Base-by-base conservation (phyloP, 2,113 vertebrate genomes). In the Saimiri boliviensis region DNA sequence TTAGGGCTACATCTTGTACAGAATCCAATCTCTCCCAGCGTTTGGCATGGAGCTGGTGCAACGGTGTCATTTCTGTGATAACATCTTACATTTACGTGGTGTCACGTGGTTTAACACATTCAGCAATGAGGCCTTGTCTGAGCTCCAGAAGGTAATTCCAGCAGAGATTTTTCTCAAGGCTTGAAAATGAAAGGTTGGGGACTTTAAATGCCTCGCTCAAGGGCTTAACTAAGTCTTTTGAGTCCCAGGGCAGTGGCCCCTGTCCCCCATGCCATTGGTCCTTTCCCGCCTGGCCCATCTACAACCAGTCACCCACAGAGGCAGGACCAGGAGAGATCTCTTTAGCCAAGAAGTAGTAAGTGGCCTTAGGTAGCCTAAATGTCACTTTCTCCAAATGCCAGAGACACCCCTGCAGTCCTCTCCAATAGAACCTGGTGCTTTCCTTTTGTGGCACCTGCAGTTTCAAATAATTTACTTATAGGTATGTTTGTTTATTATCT, bases 251-350 rank as follows among this genome's bases (percentile, higher is more conserved):
- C 13, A 81, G 42, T 13, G 20, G 47, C 2, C 54, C 1, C 6
- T 7, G 12, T 13, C 42, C 17, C 49, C 17, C 3, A 3, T 2
- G 3, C 9, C 35, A n/a, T 25, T 6, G 6, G 0, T 8, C 10
- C 49, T 52, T 77, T 49, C 76, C n/a, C 35, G 7, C 52, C 56
- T 21, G 81, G 37, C 9, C 86, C n/a, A 52, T 35, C 2, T 12
- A 21, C 12, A 32, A 74, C 37, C 37, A 42, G 60, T 74, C 27
- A 58, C 13, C 58, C 14, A 37, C 21, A 85, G 32, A 52, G 47
- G 3, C 12, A 86, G 30, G 35, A 49, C 13, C 23, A 87, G 9
- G 3, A 6, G 8, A 77, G 17, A 74, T 8, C 4, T 63, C 76
- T 52, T 4, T 35, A 10, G 9, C 40, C 35, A 19, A n/a, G n/a